Base-by-base conservation (phyloP, 2,888 invertebrate genomes). In the Parapristionchus giblindavisi region DNA sequence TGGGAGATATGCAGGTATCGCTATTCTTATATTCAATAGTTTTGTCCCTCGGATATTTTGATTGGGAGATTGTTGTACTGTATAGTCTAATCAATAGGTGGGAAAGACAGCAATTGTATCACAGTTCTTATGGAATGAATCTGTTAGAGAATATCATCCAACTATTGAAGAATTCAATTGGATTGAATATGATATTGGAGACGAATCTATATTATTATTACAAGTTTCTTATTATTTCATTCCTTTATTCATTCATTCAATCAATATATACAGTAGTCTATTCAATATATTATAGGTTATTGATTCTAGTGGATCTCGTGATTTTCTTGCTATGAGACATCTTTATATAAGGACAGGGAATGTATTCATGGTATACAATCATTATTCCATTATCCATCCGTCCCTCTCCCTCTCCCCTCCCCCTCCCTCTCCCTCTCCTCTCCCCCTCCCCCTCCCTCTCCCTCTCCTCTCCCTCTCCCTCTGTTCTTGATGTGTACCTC, bases 131-230 rank as follows among this genome's bases (percentile, higher is more conserved):
- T 87, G 85, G 86, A 80, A 81, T 32, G 79, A 77, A 40, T 87
- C 85, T 75, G 75, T 86, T 17, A 65, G 70, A 38, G 84, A 85
- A 14, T 87, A 87, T 77, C 76, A 77, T n/a, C 84, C 87, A 6
- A 87, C 87, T 0, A 84, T 87, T 1, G 87, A 87, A 76, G 87
- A 87, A 68, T 88, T 88, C 77, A 84, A 88, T 77, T 87, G 87
- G 87, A 81, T 87, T 58, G 87, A 87, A 76, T 87, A 88, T 77
- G 87, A 85, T 36, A 63, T 78, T 11, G 79, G 78, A 29, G 77
- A 79, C 54, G 79, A 77, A 21, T 36, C 72, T 14, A 72, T 75
- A 34, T 66, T 82, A 2, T 80, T 79, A 77, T 78, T 82, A 43
- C 82, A 82, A 77, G 81, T 81, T 68, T 1, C 3, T n/a, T 21